Conservation (phyloP, 1,140 invertebrate genomes). For the Drosophila biarmipes region DNA sequence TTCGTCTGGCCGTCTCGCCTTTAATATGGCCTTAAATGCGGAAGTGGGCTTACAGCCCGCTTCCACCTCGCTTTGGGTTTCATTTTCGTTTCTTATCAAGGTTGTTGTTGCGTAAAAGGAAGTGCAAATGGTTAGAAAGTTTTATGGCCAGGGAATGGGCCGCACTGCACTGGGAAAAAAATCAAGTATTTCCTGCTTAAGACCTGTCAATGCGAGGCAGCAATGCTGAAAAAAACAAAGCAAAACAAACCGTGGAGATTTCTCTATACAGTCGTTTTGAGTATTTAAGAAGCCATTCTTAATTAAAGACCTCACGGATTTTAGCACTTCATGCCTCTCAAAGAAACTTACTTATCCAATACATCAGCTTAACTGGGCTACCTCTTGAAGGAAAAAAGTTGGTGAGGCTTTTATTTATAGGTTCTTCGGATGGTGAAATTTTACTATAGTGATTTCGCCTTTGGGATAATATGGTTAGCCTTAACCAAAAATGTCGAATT, state of each 20-base stretch:
- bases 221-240: not conserved
- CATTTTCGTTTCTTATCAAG: constrained; percentile 63
- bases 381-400: not conserved
- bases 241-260: constrained; percentile 2
- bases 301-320: not conserved
- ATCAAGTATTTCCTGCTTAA: constrained; percentile 28
- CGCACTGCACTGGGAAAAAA: constrained; percentile 23
- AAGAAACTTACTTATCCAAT: constrained; percentile 3
- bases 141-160: constrained; percentile 46
- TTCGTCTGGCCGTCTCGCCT: constrained; percentile 36
- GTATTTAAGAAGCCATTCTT: constrained; percentile 12
- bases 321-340: constrained; percentile 1
- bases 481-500: constrained; percentile 25
- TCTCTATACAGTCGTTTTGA: constrained; percentile 2
- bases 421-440: constrained; percentile 17
- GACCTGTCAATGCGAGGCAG: not conserved
- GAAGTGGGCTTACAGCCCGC: constrained; percentile 59
- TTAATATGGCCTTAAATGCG: constrained; percentile 58
- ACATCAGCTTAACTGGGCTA: not conserved
- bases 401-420: constrained; percentile 12
- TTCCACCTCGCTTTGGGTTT: constrained; percentile 69
- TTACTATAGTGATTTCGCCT: constrained; percentile 7
- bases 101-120: constrained; percentile 81
- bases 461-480: not conserved
- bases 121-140: constrained; percentile 81